Base-by-base conservation (phyloP, 2,888 invertebrate genomes). In the Catocala nupta region DNA sequence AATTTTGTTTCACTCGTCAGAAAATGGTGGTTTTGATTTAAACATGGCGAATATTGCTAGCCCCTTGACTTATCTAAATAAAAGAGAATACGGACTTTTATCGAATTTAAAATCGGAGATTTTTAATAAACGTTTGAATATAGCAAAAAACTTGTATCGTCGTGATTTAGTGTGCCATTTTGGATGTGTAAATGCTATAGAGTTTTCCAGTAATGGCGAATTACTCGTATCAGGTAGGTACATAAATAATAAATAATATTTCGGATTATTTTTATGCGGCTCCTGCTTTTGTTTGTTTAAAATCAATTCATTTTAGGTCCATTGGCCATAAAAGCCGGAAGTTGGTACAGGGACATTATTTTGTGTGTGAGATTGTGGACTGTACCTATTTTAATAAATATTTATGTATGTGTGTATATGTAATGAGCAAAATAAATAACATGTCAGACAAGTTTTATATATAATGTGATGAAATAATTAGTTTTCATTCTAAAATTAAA, bases 121-220 rank as follows among this genome's bases (percentile, higher is more conserved):
- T 71, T 95, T 96, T 81, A 90, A 90, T 68, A 94, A 95, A 73
- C 96, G 97, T 68, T 93, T 97, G 68, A 92, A 94, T 61, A 94
- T 94, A 65, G 97, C 97, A 7, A 96, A 96, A 85, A 97, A 96
- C 93, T 95, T 98, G 48, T 98, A 96, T 90, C 96, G 96, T 78
- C 97, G 97, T 82, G 97, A 99, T 92, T 95, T 99, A 62, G 95
- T 96, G 74, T 97, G 97, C 73, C 99, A 99, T 95, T 99, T 96
- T 95, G 99, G 99, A 83, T 99, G 99, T 95, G 98, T 99, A 63
- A 99, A 99, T 95, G 98, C 99, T 70, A 97, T 99, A 80, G 99
- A 99, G 93, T 99, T 99, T 95, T 98, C 98, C 56, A 95, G 96
- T 76, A 96, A 98, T 92, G 98, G 98, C 78, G 96, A 97, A 90